Base-by-base conservation (phyloP, 2,888 invertebrate genomes). In the Rotaria socialis region DNA sequence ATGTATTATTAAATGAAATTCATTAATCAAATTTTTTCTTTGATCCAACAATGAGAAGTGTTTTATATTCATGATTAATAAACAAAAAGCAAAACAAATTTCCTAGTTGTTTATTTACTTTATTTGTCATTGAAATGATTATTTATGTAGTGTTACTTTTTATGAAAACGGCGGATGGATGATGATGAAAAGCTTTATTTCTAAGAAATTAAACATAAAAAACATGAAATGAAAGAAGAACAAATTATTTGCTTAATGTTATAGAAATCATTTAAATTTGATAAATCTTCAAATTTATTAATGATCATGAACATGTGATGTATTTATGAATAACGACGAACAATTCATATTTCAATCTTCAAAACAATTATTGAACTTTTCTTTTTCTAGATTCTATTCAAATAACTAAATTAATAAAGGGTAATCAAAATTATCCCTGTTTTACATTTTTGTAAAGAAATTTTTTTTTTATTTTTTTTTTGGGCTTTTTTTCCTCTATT, bases 101-200 rank as follows among this genome's bases (percentile, higher is more conserved):
- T 67, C 67, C 67, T 11, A 67, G 35, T 67, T 67, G 67, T 67
- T 67, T 67, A 67, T 67, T 67, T 67, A 67, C 67, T 67, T 67
- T 67, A 27, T 27, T 67, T 35, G 67, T 67, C 67, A 67, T 67
- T 67, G 67, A 67, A 27, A 67, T 67, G 35, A 27, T 27, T 67
- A 67, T 35, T 67, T 35, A 27, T 67, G 0, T 16, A 11, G 5
- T 67, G 5, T 67, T 67, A 27, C 16, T 67, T 67, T 16, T 35
- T 16, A 27, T 35, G 35, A 55, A 50, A 50, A 1, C 14, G 50
- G 8, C 14, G 10, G 50, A 11, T 14, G 50, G 50, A 50, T 11
- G 50, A 50, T 11, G 50, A 50, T 50, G 50, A 50, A 50, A 50
- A 8, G 5, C 14, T 50, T 50, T 8, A 50, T 14, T 50, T 50